These are phyloP conservation scores for Raja brachyura DNA, from an alignment of 2,113 vertebrate genomes.

Conservation along the genomic window DNA sequence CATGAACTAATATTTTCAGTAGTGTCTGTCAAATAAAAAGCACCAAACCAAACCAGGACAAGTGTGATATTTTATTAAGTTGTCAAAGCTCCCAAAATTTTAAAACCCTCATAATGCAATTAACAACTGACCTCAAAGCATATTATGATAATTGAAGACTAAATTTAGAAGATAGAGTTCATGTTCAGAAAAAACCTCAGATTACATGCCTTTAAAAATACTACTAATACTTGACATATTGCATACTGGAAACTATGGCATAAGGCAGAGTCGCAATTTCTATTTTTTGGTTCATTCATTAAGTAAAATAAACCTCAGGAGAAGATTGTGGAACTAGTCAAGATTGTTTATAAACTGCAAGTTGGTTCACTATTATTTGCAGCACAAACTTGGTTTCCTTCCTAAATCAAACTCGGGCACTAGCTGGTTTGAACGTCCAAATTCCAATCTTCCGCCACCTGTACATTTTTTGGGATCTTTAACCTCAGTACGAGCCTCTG, in stretches of 20 bases:
- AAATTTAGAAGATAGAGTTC: not conserved
- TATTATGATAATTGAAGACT: not conserved
- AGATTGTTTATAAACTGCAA: not conserved
- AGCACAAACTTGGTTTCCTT: not conserved
- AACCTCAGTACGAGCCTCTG: not conserved
- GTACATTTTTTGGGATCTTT: not conserved
- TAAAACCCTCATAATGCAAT: conserved; percentile 18
- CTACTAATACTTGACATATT: not conserved
- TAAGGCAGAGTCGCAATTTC: not conserved
- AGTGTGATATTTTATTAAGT: conserved; percentile 16
- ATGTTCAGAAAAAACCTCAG: not conserved
- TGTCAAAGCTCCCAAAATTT: not conserved
- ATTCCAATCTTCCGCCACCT: not conserved
- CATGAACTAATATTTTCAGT: not conserved
- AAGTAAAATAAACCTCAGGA: not conserved
- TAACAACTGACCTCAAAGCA: not conserved
- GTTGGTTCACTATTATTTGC: not conserved
- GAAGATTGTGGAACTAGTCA: not conserved
- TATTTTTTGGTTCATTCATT: not conserved
- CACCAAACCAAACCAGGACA: not conserved
- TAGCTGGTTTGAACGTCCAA: conserved; percentile 15
- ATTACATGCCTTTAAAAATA: conserved; percentile 22
- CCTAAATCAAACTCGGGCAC: not conserved
- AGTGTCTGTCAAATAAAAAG: not conserved
- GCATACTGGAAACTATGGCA: not conserved